Conservation (phyloP, 2,888 invertebrate genomes). For the Bombylius major region DNA sequence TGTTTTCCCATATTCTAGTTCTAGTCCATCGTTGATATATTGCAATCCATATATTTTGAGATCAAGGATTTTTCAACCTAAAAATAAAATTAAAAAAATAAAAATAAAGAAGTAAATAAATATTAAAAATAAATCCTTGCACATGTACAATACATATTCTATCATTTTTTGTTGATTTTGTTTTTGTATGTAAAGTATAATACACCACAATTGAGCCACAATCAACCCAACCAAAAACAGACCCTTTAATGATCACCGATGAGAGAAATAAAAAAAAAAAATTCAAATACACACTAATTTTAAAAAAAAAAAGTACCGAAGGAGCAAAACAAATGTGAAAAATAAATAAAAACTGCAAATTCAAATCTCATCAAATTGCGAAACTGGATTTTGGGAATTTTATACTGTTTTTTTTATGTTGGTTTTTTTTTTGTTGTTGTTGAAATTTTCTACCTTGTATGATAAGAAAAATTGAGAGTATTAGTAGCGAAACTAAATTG, state of each 20-base stretch:
- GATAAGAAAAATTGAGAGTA: constrained; percentile 3
- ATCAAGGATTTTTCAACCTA: constrained; percentile 1
- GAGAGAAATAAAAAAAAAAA: not conserved
- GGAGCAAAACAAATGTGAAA: too few species aligned
- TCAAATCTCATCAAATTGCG: not conserved
- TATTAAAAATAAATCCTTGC: not conserved
- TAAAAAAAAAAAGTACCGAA: not conserved
- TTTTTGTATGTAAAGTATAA: too few species aligned
- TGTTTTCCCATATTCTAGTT: not conserved
- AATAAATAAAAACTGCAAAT: not conserved
- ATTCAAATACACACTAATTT: not conserved
- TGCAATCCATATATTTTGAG: not conserved
- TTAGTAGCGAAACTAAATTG: constrained; percentile 6
- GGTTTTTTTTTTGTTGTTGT: not conserved
- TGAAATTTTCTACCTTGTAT: not conserved
- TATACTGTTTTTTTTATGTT: not conserved
- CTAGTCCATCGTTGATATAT: not conserved
- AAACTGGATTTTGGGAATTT: not conserved
- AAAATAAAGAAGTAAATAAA: too few species aligned
- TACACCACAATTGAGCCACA: not conserved
- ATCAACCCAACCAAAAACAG: not conserved
- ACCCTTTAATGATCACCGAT: constrained; percentile 1
- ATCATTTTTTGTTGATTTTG: too few species aligned
- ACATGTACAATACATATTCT: too few species aligned
- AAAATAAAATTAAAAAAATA: too few species aligned